These are phyloP conservation scores for Dascyllus trimaculatus DNA, from an alignment of 2,113 vertebrate species.

Conservation along the genomic window DNA sequence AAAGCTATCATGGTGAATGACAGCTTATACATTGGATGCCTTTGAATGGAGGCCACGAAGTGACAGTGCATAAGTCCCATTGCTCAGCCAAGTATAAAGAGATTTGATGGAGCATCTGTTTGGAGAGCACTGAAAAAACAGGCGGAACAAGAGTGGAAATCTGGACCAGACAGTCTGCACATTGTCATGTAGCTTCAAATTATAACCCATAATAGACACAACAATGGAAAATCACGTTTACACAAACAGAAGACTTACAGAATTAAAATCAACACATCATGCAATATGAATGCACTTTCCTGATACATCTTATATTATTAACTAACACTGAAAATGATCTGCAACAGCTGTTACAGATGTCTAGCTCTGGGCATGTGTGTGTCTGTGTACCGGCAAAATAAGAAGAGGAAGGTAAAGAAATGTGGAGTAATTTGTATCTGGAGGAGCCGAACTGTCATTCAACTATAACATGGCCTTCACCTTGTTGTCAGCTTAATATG, in stretches of 20 bases:
- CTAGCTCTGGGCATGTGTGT: not conserved
- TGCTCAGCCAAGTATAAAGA: constrained; percentile 76
- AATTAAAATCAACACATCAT: constrained; percentile 51
- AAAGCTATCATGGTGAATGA: constrained; percentile 54
- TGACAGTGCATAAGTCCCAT: constrained; percentile 61
- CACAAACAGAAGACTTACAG: constrained; percentile 40
- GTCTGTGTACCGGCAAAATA: not conserved
- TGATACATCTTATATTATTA: constrained; percentile 45
- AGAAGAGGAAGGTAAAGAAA: constrained; percentile 22
- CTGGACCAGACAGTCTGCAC: constrained; percentile 61
- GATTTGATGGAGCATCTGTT: constrained; percentile 81
- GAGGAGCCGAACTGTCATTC: constrained; percentile 55
- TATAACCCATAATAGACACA: constrained; percentile 59
- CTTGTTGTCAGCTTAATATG: constrained; percentile 71
- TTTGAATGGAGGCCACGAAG: constrained; percentile 55
- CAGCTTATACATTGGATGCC: constrained; percentile 52
- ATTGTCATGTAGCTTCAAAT: constrained; percentile 63
- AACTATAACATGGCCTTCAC: constrained; percentile 69
- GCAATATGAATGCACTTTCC: constrained; percentile 13
- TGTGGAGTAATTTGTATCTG: constrained; percentile 57
- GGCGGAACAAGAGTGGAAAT: constrained; percentile 73
- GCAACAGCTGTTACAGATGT: constrained; percentile 23
- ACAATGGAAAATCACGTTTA: constrained; percentile 61
- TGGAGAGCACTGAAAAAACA: constrained; percentile 72
- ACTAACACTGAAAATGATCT: constrained; percentile 24